These are phyloP conservation scores for Campylomormyrus tamandua DNA, from an alignment of 2,113 vertebrate species.

Conservation along the genomic window DNA sequence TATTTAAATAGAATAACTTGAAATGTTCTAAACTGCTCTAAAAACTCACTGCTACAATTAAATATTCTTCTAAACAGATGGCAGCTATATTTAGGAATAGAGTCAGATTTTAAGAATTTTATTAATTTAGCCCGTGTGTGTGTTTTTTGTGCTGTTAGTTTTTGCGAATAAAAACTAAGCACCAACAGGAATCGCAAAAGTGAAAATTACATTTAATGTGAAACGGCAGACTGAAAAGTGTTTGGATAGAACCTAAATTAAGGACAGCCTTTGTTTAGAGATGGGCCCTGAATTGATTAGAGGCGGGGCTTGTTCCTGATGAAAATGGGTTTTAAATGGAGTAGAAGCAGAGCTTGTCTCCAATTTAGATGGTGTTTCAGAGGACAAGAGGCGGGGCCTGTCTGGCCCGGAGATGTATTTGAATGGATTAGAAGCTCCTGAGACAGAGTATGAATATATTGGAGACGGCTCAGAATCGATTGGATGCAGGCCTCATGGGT, in stretches of 20 bases:
- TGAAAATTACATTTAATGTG: not conserved
- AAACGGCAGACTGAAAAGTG: not conserved
- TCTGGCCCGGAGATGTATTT: not conserved
- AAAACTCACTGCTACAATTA: not conserved
- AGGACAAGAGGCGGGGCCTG: not conserved
- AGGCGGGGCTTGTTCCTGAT: not conserved
- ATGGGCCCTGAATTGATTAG: not conserved
- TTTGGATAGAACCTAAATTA: not conserved
- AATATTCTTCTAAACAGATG: constrained; percentile 19
- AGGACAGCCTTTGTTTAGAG: not conserved
- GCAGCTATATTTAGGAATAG: constrained; percentile 1
- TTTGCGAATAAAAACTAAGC: not conserved
- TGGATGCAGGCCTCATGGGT: not conserved
- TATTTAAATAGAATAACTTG: constrained; percentile 5
- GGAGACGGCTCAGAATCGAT: not conserved
- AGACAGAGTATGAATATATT: constrained; percentile 3
- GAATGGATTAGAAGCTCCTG: not conserved
- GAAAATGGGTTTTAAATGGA: constrained; percentile 1
- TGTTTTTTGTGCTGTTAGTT: not conserved
- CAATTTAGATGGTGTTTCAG: not conserved
- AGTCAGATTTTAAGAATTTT: not conserved
- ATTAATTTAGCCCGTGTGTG: not conserved
- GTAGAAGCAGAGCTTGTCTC: not conserved
- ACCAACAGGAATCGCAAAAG: not conserved
- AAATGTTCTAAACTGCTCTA: constrained; percentile 4